These are phyloP conservation scores for Callopanchax toddi DNA, from an alignment of 2,113 vertebrate genomes.

Conservation along the genomic window DNA sequence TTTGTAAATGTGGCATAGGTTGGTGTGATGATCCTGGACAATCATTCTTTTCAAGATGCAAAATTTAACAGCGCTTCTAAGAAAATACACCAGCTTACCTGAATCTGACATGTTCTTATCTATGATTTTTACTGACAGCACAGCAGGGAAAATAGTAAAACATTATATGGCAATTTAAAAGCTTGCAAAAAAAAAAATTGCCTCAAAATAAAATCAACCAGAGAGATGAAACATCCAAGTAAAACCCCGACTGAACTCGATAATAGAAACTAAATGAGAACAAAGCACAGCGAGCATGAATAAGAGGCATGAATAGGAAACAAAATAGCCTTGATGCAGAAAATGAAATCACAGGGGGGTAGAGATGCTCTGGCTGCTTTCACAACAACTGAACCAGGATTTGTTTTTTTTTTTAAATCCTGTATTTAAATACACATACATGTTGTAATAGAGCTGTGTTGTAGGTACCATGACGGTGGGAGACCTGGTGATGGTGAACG, in stretches of 20 bases:
- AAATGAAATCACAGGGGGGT: constrained; percentile 61
- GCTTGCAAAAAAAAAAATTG: constrained; percentile 10
- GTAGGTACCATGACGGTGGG: constrained; percentile 93
- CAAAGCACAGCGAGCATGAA: constrained; percentile 63
- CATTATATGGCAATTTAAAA: constrained; percentile 19
- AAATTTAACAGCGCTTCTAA: neutral
- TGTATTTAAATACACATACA: neutral
- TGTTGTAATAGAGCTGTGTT: constrained; percentile 20
- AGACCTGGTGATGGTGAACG: constrained; percentile 98
- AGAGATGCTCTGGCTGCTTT: constrained; percentile 48
- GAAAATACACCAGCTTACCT: constrained; percentile 3
- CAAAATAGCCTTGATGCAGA: constrained; percentile 62
- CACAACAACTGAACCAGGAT: constrained; percentile 29
- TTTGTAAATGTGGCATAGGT: neutral
- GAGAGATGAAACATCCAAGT: constrained; percentile 40
- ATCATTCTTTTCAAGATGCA: neutral
- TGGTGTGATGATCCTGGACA: neutral
- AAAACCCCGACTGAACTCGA: constrained; percentile 46
- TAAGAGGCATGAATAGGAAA: constrained; percentile 59
- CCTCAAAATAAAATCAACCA: constrained; percentile 37
- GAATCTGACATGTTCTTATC: constrained; percentile 9
- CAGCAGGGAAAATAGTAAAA: neutral
- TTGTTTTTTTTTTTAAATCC: constrained; percentile 11
- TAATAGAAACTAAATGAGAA: constrained; percentile 56
- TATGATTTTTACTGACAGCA: constrained; percentile 13